Conservation (phyloP, 2,888 invertebrate genomes). For the Prosapia bicincta region DNA sequence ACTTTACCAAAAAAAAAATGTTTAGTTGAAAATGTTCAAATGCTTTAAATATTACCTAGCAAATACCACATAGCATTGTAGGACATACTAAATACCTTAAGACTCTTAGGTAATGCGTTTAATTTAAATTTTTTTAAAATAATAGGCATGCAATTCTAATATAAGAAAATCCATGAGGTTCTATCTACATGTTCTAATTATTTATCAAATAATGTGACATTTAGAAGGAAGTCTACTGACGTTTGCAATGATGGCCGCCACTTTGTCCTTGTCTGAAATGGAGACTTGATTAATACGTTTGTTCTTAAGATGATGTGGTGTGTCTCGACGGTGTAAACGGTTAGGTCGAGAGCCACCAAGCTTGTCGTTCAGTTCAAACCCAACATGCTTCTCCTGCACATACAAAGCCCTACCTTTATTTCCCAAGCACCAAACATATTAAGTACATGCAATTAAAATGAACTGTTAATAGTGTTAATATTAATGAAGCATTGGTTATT, state of each 20-base stretch:
- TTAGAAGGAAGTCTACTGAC: conserved; percentile 46
- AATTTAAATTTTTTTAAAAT: too few species aligned
- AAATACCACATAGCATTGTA: too few species aligned
- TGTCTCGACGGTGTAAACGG: conserved; percentile 86
- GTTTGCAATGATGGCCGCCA: conserved; percentile 67
- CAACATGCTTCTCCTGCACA: conserved; percentile 56
- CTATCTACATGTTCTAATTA: too few species aligned
- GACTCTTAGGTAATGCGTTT: too few species aligned
- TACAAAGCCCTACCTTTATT: conserved; percentile 5
- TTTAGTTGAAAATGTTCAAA: too few species aligned
- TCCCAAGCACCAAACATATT: conserved; percentile 2
- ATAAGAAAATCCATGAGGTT: too few species aligned
- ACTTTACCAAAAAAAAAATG: too few species aligned
- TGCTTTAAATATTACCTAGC: too few species aligned
- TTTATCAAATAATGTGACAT: background rate
- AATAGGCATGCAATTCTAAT: too few species aligned
- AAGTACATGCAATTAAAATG: background rate
- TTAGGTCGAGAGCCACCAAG: conserved; percentile 53
- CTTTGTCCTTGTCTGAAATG: conserved; percentile 63
- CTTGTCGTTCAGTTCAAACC: conserved; percentile 49
- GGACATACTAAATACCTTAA: too few species aligned
- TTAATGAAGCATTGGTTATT: too few species aligned
- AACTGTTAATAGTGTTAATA: background rate
- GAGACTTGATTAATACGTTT: conserved; percentile 75
- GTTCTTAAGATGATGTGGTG: conserved; percentile 98